Percentiles rank a stretch among this genome's conserved stretches.
phyloP scores from a whole-genome alignment of 2,888 invertebrate genomes.

The Laothoe populi region DNA sequence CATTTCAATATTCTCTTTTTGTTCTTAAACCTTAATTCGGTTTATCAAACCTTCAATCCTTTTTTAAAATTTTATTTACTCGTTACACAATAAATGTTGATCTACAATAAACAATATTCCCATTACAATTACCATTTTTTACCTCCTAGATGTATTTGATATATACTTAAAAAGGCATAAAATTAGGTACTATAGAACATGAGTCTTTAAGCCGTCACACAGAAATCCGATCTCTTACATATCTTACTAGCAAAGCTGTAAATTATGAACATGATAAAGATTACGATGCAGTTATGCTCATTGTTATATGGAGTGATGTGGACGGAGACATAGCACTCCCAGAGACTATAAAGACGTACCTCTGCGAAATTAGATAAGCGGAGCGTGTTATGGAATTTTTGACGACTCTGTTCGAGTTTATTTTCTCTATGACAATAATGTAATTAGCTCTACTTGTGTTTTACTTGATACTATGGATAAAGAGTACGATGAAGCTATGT shows the following conservation, averaged over 20 bases:
- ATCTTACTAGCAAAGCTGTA: background rate
- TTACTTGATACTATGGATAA: background rate
- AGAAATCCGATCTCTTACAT: background rate
- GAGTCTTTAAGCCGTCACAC: background rate
- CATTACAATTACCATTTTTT: no score
- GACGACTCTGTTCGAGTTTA: background rate
- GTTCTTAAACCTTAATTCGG: no score
- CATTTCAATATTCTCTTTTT: no score
- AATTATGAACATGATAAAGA: constrained; percentile 16
- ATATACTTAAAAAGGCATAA: background rate
- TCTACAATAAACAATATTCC: no score
- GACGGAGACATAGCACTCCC: constrained; percentile 8
- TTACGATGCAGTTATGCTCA: constrained; percentile 20
- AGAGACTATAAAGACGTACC: constrained; percentile 8
- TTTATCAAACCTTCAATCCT: no score
- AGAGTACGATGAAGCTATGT: constrained; percentile 7
- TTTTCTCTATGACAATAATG: no score
- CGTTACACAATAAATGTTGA: no score
- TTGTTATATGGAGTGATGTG: background rate
- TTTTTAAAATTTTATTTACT: no score
- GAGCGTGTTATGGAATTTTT: background rate
- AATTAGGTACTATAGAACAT: background rate
- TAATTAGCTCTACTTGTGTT: no score
- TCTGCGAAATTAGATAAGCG: background rate
- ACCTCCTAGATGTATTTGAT: background rate